Percentiles rank a stretch among this genome's conserved stretches.
Conservation (phyloP, 2,888 invertebrate species). For the Pollenia griseotomentosa region DNA sequence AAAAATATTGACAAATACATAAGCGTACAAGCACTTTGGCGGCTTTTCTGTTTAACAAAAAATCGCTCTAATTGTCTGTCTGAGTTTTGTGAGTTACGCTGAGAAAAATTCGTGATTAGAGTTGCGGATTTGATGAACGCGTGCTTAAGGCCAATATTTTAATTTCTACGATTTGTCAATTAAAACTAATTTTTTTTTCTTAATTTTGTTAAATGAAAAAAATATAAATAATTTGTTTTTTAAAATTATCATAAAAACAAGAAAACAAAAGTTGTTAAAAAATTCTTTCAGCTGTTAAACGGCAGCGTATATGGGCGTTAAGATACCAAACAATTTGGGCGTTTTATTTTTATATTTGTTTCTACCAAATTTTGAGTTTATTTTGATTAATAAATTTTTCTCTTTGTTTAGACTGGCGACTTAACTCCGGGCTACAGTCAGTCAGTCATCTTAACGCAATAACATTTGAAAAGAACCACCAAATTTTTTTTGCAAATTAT, state of each 20-base stretch:
- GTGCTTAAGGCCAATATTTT: constrained; percentile 53
- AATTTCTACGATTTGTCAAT: not conserved
- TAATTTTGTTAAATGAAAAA: constrained; percentile 42
- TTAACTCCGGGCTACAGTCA: constrained; percentile 49
- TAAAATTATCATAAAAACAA: constrained; percentile 55
- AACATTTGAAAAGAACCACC: constrained; percentile 33
- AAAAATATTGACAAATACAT: constrained; percentile 60
- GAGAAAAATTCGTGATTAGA: constrained; percentile 47
- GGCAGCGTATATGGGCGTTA: constrained; percentile 71
- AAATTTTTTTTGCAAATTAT: constrained; percentile 39
- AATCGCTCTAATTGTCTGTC: not conserved
- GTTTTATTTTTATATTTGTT: constrained; percentile 64
- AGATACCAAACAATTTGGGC: constrained; percentile 69
- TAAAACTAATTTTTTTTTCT: constrained; percentile 36
- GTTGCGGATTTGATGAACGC: constrained; percentile 50
- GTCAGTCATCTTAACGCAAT: constrained; percentile 18
- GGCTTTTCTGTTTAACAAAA: constrained; percentile 23
- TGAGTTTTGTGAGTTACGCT: not conserved
- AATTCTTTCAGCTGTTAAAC: constrained; percentile 67
- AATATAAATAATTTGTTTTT: constrained; percentile 48
- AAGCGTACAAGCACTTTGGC: constrained; percentile 56
- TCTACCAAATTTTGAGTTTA: constrained; percentile 19
- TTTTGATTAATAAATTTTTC: not conserved
- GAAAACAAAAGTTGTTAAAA: constrained; percentile 12
- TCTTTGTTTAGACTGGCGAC: constrained; percentile 62